Evolutionary conservation across 2,888 invertebrate genomes (phyloP).

Genomic region (Julus scandinavius): DNA sequence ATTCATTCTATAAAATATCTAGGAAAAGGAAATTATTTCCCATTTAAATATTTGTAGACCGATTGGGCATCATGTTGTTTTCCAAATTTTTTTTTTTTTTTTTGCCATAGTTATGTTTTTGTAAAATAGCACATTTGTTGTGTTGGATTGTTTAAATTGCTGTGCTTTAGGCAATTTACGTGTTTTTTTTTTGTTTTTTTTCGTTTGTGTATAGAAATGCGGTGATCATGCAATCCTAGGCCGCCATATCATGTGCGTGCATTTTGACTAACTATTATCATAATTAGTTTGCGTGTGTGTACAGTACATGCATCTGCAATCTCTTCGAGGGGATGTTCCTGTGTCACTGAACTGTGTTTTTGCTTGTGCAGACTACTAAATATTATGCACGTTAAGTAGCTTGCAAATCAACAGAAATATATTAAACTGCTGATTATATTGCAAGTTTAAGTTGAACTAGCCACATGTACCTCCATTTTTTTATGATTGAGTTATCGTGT

Average conservation of each 20-base stretch:
- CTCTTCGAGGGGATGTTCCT: neutral
- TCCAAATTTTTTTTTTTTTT: too few species aligned
- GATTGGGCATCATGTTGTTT: too few species aligned
- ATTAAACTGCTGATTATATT: neutral
- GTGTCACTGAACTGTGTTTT: conserved; percentile 39
- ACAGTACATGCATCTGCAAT: neutral
- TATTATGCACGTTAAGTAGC: neutral
- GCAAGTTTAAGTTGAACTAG: neutral
- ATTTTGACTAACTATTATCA: conserved; percentile 30
- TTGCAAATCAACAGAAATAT: neutral
- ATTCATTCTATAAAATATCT: too few species aligned
- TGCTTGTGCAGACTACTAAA: neutral
- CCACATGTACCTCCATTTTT: neutral
- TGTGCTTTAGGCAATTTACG: neutral
- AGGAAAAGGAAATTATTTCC: too few species aligned
- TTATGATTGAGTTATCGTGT: conserved; percentile 29
- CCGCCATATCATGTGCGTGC: neutral
- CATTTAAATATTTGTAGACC: too few species aligned
- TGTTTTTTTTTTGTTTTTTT: neutral
- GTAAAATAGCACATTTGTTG: too few species aligned
- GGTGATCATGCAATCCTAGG: neutral
- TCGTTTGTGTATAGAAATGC: neutral
- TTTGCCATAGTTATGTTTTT: too few species aligned
- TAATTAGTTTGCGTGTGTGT: conserved; percentile 25
- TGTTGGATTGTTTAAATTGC: neutral